A percentile compares a stretch with the other conserved stretches of the same genome.
Evolutionary conservation across 2,888 invertebrate species (phyloP).

Genomic region (Scaptomyza polygonia): DNA sequence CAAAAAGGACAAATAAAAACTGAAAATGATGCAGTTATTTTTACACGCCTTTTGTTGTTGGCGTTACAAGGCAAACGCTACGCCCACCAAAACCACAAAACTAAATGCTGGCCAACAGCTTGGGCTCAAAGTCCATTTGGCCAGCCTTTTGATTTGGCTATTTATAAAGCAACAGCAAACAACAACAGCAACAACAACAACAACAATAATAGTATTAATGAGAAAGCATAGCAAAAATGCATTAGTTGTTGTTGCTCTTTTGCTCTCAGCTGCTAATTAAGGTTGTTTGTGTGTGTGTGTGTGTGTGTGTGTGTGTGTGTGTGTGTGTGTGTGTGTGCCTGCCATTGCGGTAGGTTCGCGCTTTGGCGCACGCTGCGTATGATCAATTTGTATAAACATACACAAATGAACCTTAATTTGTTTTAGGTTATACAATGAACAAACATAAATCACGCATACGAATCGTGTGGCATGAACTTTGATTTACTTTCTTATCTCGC

Average conservation of each 20-base stretch:
- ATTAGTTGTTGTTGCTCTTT: constrained; percentile 7
- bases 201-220: no score
- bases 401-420: neutral
- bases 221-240: constrained; percentile 22
- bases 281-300: neutral
- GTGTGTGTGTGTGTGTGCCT: constrained; percentile 6
- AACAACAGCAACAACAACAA: constrained; percentile 15
- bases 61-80: constrained; percentile 47
- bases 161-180: constrained; percentile 27
- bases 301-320: neutral
- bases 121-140: constrained; percentile 62
- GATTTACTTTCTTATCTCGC: constrained; percentile 20
- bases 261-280: constrained; percentile 25
- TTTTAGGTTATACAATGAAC: no score
- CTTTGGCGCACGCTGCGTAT: constrained; percentile 52
- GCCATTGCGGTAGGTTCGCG: constrained; percentile 69
- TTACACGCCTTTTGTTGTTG: constrained; percentile 28
- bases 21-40: constrained; percentile 66
- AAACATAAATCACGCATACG: constrained; percentile 40
- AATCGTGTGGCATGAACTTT: constrained; percentile 3
- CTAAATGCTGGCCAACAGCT: neutral
- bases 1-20: constrained; percentile 28
- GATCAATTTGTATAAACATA: constrained; percentile 33
- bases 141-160: constrained; percentile 37
- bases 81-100: constrained; percentile 54